A percentile compares a stretch with the other conserved stretches of the same genome.
Conservation (phyloP, 2,797 vertebrate genomes). For the Craterocephalus amniculus region DNA sequence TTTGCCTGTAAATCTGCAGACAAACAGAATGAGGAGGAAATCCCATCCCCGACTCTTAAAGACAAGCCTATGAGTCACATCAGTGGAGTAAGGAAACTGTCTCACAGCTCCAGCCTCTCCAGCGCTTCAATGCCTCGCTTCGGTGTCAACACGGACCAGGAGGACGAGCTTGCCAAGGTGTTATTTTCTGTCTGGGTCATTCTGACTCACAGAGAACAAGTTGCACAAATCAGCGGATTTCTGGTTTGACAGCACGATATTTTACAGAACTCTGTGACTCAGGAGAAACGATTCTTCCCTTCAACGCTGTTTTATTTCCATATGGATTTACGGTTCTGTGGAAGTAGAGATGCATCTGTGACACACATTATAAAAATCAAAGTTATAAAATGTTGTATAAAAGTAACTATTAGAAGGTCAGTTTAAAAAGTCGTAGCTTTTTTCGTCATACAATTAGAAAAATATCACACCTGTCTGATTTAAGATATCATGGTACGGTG, state of each 20-base stretch:
- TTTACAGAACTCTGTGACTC: background rate
- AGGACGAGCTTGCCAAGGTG: slow-evolving; percentile 88
- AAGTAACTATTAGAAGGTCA: background rate
- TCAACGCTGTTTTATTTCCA: background rate
- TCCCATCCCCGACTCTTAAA: slow-evolving; percentile 86
- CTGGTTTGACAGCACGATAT: background rate
- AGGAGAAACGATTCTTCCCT: background rate
- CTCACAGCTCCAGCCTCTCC: slow-evolving; percentile 84
- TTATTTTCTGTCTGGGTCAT: slow-evolving; percentile 12
- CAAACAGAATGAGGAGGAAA: slow-evolving; percentile 89
- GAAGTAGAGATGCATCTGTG: background rate
- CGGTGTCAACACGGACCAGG: slow-evolving; percentile 88
- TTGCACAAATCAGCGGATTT: background rate
- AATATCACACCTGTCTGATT: background rate
- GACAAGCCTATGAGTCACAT: slow-evolving; percentile 90
- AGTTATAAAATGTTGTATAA: background rate
- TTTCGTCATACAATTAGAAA: background rate
- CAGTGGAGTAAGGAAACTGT: slow-evolving; percentile 86
- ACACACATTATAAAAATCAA: no score
- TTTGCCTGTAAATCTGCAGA: slow-evolving; percentile 52
- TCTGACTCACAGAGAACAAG: slow-evolving; percentile 23
- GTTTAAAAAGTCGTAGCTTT: background rate
- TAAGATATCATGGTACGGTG: no score
- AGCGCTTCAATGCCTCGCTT: slow-evolving; percentile 85
- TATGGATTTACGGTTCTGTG: background rate